Percentiles rank a stretch among this genome's conserved stretches.
Conservation (phyloP, 2,797 vertebrate species). For the Lepus townsendii region DNA sequence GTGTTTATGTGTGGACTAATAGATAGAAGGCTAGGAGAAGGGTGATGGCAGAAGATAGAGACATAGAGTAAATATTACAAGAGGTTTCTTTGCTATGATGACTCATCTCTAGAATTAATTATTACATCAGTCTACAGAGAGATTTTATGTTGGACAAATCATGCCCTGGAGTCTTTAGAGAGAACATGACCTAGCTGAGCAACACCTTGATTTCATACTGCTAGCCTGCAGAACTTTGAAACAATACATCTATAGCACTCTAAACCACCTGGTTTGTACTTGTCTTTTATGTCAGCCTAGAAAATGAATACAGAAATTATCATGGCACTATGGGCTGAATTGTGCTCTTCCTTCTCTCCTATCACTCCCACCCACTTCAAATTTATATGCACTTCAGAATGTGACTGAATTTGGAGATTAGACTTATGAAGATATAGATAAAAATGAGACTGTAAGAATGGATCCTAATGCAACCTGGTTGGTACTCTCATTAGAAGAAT, state of each 20-base stretch:
- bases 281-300: background rate
- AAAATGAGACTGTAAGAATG: background rate
- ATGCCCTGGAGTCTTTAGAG: background rate
- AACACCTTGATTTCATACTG: background rate
- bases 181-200: accelerated
- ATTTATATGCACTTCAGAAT: background rate
- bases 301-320: background rate
- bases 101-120: background rate
- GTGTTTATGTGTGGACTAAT: background rate
- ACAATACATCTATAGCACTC: background rate
- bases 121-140: background rate
- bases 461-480: background rate
- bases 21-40: background rate
- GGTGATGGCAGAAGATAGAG: background rate
- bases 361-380: background rate
- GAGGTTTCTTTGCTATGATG: background rate
- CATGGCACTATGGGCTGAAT: background rate
- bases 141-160: background rate
- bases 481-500: background rate
- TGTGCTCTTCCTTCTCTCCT: accelerated
- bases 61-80: background rate
- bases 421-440: background rate
- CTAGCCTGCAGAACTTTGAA: background rate
- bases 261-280: background rate
- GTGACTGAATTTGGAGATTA: background rate